Evolutionary conservation across 1,140 invertebrate genomes (phyloP).

Genomic region (Eubasilissa regina): DNA sequence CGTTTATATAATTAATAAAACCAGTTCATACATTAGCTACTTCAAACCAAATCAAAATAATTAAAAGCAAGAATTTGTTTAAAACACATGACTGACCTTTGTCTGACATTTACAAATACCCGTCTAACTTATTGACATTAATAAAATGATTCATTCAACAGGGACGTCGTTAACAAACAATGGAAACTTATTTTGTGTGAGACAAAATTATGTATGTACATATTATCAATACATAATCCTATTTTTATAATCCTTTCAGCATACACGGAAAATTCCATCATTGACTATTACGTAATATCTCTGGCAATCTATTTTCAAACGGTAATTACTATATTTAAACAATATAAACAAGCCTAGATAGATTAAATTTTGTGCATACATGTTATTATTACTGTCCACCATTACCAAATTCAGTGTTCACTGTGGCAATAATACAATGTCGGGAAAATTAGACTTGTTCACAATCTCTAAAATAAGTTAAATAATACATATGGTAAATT

Average conservation of each 20-base stretch:
- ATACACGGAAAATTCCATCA: conserved; percentile 7
- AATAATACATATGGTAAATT: too few species aligned
- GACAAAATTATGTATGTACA: neutral
- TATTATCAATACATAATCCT: conserved; percentile 5
- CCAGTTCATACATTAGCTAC: too few species aligned
- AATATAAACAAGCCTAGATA: neutral
- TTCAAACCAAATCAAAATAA: neutral
- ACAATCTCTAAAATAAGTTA: too few species aligned
- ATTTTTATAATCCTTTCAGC: neutral
- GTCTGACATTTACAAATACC: conserved; percentile 30
- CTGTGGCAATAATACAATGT: too few species aligned
- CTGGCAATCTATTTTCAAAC: neutral
- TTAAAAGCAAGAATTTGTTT: conserved; percentile 21
- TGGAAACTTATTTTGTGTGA: neutral
- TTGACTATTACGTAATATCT: conserved; percentile 21
- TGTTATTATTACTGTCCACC: neutral
- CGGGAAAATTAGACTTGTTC: too few species aligned
- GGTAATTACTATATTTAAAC: neutral
- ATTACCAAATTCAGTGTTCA: too few species aligned
- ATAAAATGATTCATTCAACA: conserved; percentile 15
- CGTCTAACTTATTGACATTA: conserved; percentile 14
- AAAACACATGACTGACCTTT: conserved; percentile 26
- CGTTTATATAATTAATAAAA: too few species aligned
- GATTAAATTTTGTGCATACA: neutral
- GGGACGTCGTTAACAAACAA: conserved; percentile 12